Percentiles rank a stretch among this genome's conserved stretches.
phyloP scores from a whole-genome alignment of 2,797 vertebrate species.

The Chaetophractus vellerosus region DNA sequence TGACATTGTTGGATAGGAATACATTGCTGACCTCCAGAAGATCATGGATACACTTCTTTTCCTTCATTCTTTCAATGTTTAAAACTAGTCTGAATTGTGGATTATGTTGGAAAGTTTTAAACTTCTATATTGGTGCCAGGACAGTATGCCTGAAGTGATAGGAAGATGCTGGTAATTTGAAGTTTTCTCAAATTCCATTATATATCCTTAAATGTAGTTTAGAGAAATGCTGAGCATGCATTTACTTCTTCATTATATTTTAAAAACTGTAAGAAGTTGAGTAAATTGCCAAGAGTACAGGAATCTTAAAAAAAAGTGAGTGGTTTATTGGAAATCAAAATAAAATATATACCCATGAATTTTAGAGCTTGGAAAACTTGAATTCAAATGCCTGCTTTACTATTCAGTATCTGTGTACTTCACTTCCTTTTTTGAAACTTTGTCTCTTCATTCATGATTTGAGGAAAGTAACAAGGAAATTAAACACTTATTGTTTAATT shows the following conservation, averaged over 20 bases:
- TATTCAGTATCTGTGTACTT: neutral
- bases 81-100: neutral
- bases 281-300: neutral
- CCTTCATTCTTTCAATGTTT: neutral
- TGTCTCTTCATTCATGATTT: neutral
- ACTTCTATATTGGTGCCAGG: neutral
- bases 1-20: neutral
- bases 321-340: neutral
- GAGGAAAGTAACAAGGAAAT: neutral
- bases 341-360: neutral
- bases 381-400: neutral
- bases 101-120: slow-evolving; percentile 25
- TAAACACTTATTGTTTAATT: neutral
- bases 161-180: neutral
- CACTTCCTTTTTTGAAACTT: neutral
- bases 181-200: neutral
- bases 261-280: neutral
- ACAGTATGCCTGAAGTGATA: no score
- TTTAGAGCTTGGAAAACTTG: neutral
- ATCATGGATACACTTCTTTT: neutral
- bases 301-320: neutral
- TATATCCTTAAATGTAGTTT: neutral
- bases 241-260: neutral
- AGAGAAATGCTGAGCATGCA: neutral
- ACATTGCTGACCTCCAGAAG: neutral